Conservation (phyloP, 1,140 invertebrate species). For the Bombus pascuorum region DNA sequence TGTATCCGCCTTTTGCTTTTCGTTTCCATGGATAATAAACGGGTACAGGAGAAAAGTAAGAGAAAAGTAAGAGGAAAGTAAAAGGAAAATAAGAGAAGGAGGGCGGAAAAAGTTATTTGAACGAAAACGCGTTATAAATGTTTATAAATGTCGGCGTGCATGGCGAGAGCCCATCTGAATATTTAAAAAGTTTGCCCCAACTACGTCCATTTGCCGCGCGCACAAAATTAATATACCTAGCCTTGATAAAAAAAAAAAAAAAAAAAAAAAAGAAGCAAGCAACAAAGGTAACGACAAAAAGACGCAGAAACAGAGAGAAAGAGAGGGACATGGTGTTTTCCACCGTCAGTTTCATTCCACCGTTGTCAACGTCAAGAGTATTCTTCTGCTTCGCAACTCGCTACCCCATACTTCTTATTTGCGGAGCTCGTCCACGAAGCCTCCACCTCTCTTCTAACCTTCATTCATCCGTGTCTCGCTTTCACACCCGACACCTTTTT, state of each 20-base stretch:
- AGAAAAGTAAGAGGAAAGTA: background rate
- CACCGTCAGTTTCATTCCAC: constrained; percentile 58
- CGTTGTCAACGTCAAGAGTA: constrained; percentile 59
- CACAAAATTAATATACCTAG: constrained; percentile 57
- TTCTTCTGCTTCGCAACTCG: constrained; percentile 59
- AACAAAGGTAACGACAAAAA: constrained; percentile 50
- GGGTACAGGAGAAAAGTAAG: too few relatives aligned
- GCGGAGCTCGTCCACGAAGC: constrained; percentile 9
- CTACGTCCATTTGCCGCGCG: constrained; percentile 37
- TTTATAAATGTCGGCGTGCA: background rate
- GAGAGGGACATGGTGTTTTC: constrained; percentile 29
- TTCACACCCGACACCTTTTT: constrained; percentile 41
- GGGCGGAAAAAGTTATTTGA: too few relatives aligned
- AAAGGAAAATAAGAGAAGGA: background rate
- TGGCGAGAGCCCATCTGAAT: background rate
- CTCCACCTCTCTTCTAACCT: constrained; percentile 20
- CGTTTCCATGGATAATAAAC: background rate
- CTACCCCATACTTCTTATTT: constrained; percentile 53
- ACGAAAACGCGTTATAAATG: constrained; percentile 6
- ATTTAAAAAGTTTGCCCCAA: constrained; percentile 21
- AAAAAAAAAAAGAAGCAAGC: constrained; percentile 25
- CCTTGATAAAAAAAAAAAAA: constrained; percentile 32
- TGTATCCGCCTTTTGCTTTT: background rate
- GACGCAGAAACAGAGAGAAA: constrained; percentile 4
- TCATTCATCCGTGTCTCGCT: constrained; percentile 62